Base-by-base conservation (phyloP, 2,888 invertebrate species). In the Andrena bicolor region DNA sequence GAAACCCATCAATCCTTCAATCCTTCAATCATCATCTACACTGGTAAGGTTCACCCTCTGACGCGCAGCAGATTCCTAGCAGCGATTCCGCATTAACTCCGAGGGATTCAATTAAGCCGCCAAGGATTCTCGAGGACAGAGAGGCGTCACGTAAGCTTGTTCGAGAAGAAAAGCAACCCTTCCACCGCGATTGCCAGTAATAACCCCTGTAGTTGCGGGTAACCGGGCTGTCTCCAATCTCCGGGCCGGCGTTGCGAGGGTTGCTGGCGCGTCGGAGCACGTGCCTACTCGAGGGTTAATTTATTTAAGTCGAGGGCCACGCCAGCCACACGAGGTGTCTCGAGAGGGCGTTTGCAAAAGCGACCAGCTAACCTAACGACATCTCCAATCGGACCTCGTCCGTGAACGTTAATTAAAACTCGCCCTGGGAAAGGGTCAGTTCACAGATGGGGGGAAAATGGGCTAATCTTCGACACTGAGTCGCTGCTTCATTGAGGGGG, bases 281-380 rank as follows among this genome's bases (percentile, higher is more conserved):
- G 85, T 79, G 86, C 80, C 89, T 77, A 72, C 70, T 86, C 73
- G 80, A 87, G 88, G 86, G 89, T 89, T 89, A 89, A 90, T 87
- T 86, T 77, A 56, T 77, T 82, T 82, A 73, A 70, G 72, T 81
- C 61, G 69, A 82, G 82, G 72, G 58, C 48, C 13, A 20, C 60
- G 77, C 77, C 83, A 70, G 53, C 35, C 72, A 58, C 76, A 61
- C 75, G 26, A 70, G 58, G 70, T 80, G 75, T 82, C 80, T 80
- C 81, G 70, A 74, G 81, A 74, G 81, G 65, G 53, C 30, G 58
- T 53, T 53, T 6, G 63, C 49, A 26, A 28, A 58, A 51, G 32
- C 49, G 10, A 2, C 30, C 23, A 20, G 6, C 66, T 23, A 64
- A 58, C 64, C 51, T 63, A 53, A 64, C 49, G 49, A 30, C 60